Evolutionary conservation across 2,797 vertebrate genomes (phyloP).

Genomic region (Aeoliscus strigatus): DNA sequence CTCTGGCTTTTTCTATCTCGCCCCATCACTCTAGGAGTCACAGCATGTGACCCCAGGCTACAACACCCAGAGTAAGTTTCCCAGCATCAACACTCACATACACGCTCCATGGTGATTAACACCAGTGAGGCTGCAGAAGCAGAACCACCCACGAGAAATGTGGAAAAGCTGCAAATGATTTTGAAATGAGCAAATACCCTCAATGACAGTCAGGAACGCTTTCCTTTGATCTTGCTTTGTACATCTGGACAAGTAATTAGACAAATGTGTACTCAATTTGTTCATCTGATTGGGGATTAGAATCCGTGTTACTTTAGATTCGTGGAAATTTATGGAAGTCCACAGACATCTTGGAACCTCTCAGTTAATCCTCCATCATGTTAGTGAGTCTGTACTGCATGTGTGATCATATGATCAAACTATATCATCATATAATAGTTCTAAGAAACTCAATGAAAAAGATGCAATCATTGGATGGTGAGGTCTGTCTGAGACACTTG

Average conservation of each 20-base stretch:
- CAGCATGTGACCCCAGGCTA: slow-evolving; percentile 92
- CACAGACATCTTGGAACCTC: too few species aligned
- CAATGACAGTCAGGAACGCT: too few species aligned
- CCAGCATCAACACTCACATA: slow-evolving; percentile 28
- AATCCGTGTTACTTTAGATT: too few species aligned
- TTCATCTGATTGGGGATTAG: too few species aligned
- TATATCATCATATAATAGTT: too few species aligned
- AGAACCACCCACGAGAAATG: slow-evolving; percentile 16
- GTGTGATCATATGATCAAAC: too few species aligned
- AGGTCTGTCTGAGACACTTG: too few species aligned
- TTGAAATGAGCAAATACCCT: neutral
- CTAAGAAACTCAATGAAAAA: too few species aligned
- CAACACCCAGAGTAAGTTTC: slow-evolving; percentile 90
- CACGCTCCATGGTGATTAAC: slow-evolving; percentile 30
- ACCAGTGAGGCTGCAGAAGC: slow-evolving; percentile 16
- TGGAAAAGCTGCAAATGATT: slow-evolving; percentile 17
- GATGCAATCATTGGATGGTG: too few species aligned
- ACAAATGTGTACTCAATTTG: slow-evolving; percentile 19
- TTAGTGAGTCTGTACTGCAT: too few species aligned
- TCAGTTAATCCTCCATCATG: too few species aligned
- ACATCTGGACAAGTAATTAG: slow-evolving; percentile 8
- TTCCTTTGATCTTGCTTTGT: slow-evolving; percentile 26
- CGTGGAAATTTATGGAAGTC: too few species aligned
- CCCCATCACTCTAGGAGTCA: slow-evolving; percentile 80
- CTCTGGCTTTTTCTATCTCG: slow-evolving; percentile 45